phyloP scores from a whole-genome alignment of 2,797 vertebrate species.

The Pseudocheirus occidentalis region DNA sequence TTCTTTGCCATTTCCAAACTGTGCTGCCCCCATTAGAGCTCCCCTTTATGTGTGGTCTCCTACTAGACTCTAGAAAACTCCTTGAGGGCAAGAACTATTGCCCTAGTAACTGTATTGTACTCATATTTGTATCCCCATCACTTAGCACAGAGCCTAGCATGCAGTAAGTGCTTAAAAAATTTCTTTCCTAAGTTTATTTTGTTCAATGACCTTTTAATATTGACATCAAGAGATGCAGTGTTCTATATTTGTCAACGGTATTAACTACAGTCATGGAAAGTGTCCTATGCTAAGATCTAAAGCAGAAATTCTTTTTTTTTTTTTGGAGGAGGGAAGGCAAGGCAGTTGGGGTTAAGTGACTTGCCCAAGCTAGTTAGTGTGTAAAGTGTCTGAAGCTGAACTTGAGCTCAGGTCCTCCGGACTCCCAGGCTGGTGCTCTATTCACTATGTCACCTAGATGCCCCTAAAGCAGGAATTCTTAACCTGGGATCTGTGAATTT shows the following conservation, averaged over 20 bases:
- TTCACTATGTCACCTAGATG: too few species aligned
- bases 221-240: not conserved
- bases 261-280: not conserved
- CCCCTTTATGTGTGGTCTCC: not conserved
- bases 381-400: too few species aligned
- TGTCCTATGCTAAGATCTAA: not conserved
- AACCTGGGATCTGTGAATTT: not conserved
- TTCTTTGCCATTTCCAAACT: not conserved
- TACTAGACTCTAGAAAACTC: not conserved
- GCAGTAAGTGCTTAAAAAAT: not conserved
- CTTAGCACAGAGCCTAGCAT: not conserved
- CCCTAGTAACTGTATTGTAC: not conserved
- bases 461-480: not conserved
- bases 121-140: not conserved
- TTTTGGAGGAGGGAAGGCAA: too few species aligned
- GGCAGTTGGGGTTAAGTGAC: too few species aligned
- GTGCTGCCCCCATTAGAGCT: not conserved
- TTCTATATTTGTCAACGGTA: not conserved
- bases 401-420: too few species aligned
- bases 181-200: not conserved
- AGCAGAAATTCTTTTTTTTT: not conserved
- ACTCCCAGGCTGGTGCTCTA: too few species aligned
- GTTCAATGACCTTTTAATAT: not conserved
- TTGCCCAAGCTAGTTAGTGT: too few species aligned
- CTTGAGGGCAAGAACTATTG: not conserved